Evolutionary conservation across 2,113 vertebrate genomes (phyloP).

Genomic region (Pseudonaja textilis): DNA sequence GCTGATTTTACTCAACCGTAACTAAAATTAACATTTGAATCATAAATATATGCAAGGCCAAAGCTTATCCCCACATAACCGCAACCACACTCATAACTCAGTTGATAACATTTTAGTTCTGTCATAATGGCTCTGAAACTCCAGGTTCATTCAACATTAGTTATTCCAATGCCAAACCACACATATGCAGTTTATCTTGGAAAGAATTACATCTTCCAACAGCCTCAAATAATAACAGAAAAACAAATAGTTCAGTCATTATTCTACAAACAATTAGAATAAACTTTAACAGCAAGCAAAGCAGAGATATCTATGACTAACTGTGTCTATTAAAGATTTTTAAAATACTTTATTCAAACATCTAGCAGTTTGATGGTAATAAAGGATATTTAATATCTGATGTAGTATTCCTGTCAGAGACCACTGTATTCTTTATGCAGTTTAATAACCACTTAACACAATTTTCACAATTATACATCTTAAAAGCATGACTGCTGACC

Average conservation of each 20-base stretch:
- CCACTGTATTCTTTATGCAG: background rate
- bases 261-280: constrained; percentile 40
- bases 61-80: constrained; percentile 39
- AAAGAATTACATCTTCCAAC: constrained; percentile 56
- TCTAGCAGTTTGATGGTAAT: background rate
- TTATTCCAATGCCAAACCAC: constrained; percentile 67
- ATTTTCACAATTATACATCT: background rate
- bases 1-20: constrained; percentile 1
- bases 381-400: background rate
- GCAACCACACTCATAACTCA: constrained; percentile 46
- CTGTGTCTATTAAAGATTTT: background rate
- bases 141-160: constrained; percentile 51
- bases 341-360: background rate
- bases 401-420: constrained; percentile 11
- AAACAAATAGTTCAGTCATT: constrained; percentile 67
- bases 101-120: constrained; percentile 49
- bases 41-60: background rate
- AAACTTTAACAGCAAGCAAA: constrained; percentile 45
- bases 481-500: background rate
- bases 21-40: constrained; percentile 32
- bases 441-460: background rate
- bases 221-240: constrained; percentile 60
- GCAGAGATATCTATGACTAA: constrained; percentile 25
- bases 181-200: constrained; percentile 63
- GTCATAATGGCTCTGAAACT: constrained; percentile 62